Conservation (phyloP, 1,140 invertebrate species). For the Drosophila kohkoa region DNA sequence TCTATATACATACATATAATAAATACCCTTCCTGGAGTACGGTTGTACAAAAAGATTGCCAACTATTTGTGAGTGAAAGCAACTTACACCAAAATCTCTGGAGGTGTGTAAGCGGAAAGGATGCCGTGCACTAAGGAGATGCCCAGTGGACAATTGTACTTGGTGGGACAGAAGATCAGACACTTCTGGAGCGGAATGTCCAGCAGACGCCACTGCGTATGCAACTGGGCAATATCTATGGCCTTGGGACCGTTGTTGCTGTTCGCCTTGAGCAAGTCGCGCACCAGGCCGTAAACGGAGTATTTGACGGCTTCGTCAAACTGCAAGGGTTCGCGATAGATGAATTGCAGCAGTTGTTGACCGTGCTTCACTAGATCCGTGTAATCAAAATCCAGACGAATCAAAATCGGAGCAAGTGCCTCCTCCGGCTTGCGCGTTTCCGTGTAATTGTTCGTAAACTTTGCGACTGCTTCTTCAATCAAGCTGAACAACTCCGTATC, state of each 20-base stretch:
- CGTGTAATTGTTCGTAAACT: conserved; percentile 53
- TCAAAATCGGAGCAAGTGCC: conserved; percentile 57
- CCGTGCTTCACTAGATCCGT: conserved; percentile 42
- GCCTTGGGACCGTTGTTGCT: conserved; percentile 38
- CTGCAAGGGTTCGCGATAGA: conserved; percentile 68
- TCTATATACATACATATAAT: no score
- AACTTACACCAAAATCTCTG: conserved; percentile 68
- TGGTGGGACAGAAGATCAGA: conserved; percentile 54
- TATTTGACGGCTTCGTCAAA: conserved; percentile 71
- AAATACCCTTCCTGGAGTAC: no score
- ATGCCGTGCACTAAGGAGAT: conserved; percentile 63
- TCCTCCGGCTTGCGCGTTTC: conserved; percentile 57
- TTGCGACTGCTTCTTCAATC: conserved; percentile 51
- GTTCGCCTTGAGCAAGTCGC: conserved; percentile 42
- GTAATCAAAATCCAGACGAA: conserved; percentile 66
- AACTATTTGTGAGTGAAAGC: background rate
- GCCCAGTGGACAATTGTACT: conserved; percentile 49
- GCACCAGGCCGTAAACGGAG: conserved; percentile 59
- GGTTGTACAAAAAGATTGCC: background rate
- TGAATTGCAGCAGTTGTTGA: conserved; percentile 51
- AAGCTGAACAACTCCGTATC: conserved; percentile 60
- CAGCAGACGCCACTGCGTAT: conserved; percentile 68
- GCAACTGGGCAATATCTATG: conserved; percentile 74
- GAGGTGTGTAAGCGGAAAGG: conserved; percentile 66
- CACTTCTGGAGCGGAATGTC: conserved; percentile 60